phyloP scores from a whole-genome alignment of 2,797 vertebrate species.

The Natrix natrix region DNA sequence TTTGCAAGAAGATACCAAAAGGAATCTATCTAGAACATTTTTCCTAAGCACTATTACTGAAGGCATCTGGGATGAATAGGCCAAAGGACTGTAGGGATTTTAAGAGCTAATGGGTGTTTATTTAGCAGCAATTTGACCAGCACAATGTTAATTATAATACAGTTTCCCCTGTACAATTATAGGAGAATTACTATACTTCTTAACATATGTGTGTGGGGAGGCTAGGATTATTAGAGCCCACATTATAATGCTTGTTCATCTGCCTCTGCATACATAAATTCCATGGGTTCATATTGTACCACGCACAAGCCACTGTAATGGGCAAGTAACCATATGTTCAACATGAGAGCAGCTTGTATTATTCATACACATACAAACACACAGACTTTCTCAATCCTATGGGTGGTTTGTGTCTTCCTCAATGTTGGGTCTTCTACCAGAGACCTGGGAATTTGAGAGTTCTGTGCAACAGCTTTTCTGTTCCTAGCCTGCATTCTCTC shows the following conservation, averaged over 20 bases:
- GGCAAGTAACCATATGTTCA: constrained; percentile 2
- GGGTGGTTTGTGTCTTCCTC: not conserved
- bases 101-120: not conserved
- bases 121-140: not conserved
- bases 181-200: not conserved
- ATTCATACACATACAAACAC: not conserved
- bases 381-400: not conserved
- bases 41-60: not conserved
- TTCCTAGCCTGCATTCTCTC: not conserved
- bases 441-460: not conserved
- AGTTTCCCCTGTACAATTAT: not conserved
- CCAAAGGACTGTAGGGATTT: not conserved
- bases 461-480: not conserved
- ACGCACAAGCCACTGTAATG: not conserved
- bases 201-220: not conserved
- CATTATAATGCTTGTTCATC: not conserved
- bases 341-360: not conserved
- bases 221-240: not conserved
- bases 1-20: not conserved
- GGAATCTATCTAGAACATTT: not conserved
- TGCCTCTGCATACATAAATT: not conserved
- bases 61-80: not conserved
- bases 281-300: not conserved
- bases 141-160: not conserved
- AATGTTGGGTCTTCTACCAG: not conserved